phyloP scores from a whole-genome alignment of 53 echinoderm and acorn worm genomes.

The Echinometra lucunter region DNA sequence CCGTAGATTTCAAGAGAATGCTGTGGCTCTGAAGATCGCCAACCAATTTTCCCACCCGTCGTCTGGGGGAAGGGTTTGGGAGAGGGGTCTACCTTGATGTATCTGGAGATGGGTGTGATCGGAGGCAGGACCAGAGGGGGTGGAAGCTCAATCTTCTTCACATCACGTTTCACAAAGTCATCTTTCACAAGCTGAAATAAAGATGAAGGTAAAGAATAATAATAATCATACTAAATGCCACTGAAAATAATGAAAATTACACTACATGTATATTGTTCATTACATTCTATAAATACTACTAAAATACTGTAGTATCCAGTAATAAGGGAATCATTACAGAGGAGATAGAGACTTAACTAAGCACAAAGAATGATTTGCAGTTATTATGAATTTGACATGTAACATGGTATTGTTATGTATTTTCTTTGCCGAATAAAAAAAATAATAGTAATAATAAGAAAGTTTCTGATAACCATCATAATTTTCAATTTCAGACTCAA shows the following conservation, averaged over 20 bases:
- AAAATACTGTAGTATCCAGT: too few species aligned
- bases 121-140: constrained; percentile 91
- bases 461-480: too few species aligned
- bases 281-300: too few species aligned
- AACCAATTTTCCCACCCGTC: constrained; percentile 81
- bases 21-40: constrained; percentile 83
- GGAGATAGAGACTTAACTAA: too few species aligned
- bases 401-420: too few species aligned
- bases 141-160: constrained; percentile 92
- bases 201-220: background rate
- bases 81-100: constrained; percentile 93
- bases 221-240: background rate
- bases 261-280: too few species aligned
- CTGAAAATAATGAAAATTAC: background rate
- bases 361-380: too few species aligned
- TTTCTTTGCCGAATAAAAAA: too few species aligned
- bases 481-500: too few species aligned
- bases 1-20: constrained; percentile 92
- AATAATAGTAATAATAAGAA: too few species aligned
- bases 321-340: too few species aligned
- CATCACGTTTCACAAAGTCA: constrained; percentile 89
- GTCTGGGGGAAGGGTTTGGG: constrained; percentile 92
- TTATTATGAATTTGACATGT: too few species aligned
- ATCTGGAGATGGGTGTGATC: constrained; percentile 97
- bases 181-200: constrained; percentile 89